Percentiles rank a stretch among this genome's conserved stretches.
These are phyloP conservation scores for Fregata magnificens DNA, from an alignment of 2,113 vertebrate species.

Conservation along the genomic window DNA sequence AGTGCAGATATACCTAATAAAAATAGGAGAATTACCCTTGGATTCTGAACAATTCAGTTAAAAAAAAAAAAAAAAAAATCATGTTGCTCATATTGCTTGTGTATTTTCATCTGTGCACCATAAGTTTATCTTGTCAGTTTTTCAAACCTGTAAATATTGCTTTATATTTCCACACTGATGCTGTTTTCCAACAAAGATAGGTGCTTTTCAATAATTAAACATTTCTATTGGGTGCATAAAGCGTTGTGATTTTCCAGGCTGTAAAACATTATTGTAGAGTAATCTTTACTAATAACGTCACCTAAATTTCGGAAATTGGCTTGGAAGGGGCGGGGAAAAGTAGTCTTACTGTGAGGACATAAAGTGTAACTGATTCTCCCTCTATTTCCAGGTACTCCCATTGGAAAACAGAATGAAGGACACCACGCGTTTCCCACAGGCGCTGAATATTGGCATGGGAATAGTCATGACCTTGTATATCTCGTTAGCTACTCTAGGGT, in stretches of 20 bases:
- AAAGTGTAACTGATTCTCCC: background rate
- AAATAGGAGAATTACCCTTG: background rate
- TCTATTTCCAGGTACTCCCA: slow-evolving; percentile 81
- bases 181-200: background rate
- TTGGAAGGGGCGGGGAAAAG: background rate
- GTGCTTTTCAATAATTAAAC: background rate
- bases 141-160: background rate
- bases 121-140: background rate
- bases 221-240: background rate
- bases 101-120: background rate
- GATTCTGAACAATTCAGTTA: background rate
- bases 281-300: background rate
- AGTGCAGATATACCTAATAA: background rate
- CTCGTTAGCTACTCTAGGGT: slow-evolving; percentile 82
- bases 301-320: background rate
- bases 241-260: background rate
- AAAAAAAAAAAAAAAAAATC: background rate
- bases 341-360: background rate
- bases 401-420: slow-evolving; percentile 89
- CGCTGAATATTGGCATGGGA: slow-evolving; percentile 84
- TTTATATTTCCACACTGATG: background rate
- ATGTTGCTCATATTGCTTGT: background rate
- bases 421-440: slow-evolving; percentile 75
- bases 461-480: slow-evolving; percentile 83
- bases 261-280: background rate